These are phyloP conservation scores for Pristionchus entomophagus DNA, from an alignment of 2,888 invertebrate species.

Conservation along the genomic window DNA sequence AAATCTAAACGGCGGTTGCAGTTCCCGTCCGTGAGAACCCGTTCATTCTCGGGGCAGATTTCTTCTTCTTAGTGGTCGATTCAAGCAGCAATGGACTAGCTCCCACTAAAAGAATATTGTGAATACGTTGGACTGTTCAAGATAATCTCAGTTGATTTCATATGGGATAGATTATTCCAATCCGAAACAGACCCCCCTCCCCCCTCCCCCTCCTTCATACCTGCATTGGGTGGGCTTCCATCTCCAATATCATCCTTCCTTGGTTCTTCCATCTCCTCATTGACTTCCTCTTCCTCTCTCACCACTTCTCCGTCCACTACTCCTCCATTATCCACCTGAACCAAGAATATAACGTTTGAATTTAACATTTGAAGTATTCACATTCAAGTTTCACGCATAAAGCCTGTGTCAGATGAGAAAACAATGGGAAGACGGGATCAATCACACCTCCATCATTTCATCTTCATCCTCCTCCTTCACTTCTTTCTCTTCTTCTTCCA, in stretches of 20 bases:
- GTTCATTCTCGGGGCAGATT: background rate
- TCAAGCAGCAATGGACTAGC: background rate
- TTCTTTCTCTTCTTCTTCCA: background rate
- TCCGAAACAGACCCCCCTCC: no score
- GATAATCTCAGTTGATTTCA: no score
- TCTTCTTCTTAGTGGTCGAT: background rate
- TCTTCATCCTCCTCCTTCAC: background rate
- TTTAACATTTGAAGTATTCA: no score
- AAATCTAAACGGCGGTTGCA: background rate
- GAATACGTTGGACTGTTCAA: background rate
- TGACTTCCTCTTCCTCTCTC: background rate
- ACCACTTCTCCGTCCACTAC: no score
- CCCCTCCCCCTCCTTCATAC: background rate
- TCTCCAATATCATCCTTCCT: background rate
- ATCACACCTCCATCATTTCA: background rate
- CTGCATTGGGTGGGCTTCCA: background rate
- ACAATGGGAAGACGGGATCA: background rate
- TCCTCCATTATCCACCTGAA: background rate
- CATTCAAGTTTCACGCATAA: background rate
- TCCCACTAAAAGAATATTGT: background rate
- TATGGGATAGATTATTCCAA: no score
- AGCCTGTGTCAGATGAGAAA: background rate
- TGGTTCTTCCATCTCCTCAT: background rate
- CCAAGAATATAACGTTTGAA: no score
- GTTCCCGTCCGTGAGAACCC: conserved; percentile 22